These are phyloP conservation scores for Cricetomys ansorgei DNA, from an alignment of 2,113 vertebrate species.

Conservation along the genomic window DNA sequence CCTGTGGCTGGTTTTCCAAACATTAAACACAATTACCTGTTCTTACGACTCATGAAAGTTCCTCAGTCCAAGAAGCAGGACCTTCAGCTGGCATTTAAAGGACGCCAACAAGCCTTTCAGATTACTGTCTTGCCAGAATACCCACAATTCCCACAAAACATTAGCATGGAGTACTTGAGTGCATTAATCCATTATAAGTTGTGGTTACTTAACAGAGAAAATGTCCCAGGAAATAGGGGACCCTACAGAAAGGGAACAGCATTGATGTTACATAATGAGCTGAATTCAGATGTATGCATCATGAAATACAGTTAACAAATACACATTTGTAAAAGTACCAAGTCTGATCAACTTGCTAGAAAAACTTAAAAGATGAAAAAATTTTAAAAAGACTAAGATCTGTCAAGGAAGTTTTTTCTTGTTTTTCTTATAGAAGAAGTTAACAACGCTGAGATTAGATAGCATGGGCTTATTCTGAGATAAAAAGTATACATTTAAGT, in stretches of 20 bases:
- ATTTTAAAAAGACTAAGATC: neutral
- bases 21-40: neutral
- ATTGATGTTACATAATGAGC: neutral
- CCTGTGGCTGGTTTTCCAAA: neutral
- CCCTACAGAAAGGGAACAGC: neutral
- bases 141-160: neutral
- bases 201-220: neutral
- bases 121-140: neutral
- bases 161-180: neutral
- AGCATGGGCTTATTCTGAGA: neutral
- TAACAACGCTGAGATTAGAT: neutral
- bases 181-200: neutral
- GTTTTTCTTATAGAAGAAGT: neutral
- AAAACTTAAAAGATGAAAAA: neutral
- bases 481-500: neutral
- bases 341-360: neutral
- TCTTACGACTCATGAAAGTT: slow-evolving; percentile 15
- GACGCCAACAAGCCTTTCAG: neutral
- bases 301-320: neutral
- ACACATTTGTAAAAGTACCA: neutral
- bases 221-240: neutral
- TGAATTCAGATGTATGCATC: neutral
- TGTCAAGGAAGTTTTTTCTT: neutral
- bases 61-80: neutral
- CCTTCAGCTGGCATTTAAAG: neutral